phyloP scores from a whole-genome alignment of 2,113 vertebrate species.

The Grammomys dolichurus region DNA sequence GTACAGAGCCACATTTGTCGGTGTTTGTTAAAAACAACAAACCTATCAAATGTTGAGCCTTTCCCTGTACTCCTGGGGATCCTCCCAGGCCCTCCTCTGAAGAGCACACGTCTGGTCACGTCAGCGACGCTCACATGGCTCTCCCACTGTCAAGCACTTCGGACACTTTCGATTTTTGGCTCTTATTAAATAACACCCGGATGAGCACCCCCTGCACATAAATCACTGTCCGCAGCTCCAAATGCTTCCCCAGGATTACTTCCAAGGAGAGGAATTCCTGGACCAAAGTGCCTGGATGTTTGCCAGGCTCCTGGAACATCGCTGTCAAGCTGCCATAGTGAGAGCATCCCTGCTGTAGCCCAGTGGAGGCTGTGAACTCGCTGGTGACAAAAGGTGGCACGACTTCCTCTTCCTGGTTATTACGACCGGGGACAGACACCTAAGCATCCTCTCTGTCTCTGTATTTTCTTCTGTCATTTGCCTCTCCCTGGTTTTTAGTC shows the following conservation, averaged over 20 bases:
- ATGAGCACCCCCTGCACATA: conserved; percentile 61
- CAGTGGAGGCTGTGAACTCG: background rate
- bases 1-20: background rate
- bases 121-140: background rate
- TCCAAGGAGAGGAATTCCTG: conserved; percentile 65
- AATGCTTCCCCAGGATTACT: conserved; percentile 56
- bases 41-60: background rate
- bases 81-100: background rate
- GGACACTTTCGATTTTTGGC: conserved; percentile 51
- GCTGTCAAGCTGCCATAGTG: conserved; percentile 4
- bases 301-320: conserved; percentile 60
- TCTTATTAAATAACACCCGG: conserved; percentile 54
- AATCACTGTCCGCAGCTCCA: conserved; percentile 70
- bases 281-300: conserved; percentile 50
- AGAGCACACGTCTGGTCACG: background rate
- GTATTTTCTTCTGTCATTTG: background rate
- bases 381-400: background rate
- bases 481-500: background rate
- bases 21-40: background rate
- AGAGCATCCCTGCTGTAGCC: background rate
- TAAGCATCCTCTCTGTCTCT: conserved; percentile 8
- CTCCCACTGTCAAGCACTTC: background rate
- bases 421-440: background rate
- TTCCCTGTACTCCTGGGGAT: conserved; percentile 3
- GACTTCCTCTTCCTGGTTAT: conserved; percentile 25